These are phyloP conservation scores for Temnopleurus reevesii DNA, from an alignment of 53 echinoderm and acorn worm genomes.

Conservation along the genomic window DNA sequence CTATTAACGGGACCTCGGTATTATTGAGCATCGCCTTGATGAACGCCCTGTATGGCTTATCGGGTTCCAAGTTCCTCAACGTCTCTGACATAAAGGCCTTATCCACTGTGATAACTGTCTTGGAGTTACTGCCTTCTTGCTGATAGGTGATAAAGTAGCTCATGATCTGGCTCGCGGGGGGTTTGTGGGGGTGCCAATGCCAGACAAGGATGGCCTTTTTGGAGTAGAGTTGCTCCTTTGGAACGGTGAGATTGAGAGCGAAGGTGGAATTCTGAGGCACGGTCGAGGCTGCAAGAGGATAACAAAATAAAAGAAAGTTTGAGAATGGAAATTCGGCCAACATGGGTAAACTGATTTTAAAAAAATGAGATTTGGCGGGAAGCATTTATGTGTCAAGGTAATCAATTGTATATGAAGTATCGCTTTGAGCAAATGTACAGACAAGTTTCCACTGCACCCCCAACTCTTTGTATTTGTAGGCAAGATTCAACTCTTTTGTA, in stretches of 20 bases:
- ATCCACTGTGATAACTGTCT: conserved; percentile 49
- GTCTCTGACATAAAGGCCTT: conserved; percentile 22
- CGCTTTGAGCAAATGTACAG: no score
- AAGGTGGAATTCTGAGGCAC: conserved; percentile 21
- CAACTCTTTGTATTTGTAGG: no score
- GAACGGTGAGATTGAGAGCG: background rate
- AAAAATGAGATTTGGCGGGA: no score
- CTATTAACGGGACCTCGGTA: conserved; percentile 1
- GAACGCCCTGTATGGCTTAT: conserved; percentile 41
- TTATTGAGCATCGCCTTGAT: conserved; percentile 42
- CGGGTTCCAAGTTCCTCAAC: conserved; percentile 21
- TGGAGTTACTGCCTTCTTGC: conserved; percentile 50
- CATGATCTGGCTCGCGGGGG: background rate
- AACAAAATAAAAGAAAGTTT: background rate
- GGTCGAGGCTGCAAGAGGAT: conserved; percentile 14
- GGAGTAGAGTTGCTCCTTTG: conserved; percentile 17
- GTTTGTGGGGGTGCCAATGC: background rate
- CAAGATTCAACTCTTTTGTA: no score
- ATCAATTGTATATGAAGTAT: no score
- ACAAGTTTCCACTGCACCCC: no score
- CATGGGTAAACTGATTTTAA: no score
- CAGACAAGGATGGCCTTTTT: conserved; percentile 11
- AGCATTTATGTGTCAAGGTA: no score
- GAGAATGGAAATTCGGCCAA: no score
- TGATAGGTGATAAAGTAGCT: conserved; percentile 41